Base-by-base conservation (phyloP, 2,113 vertebrate genomes). In the Formicarius rufipectus region DNA sequence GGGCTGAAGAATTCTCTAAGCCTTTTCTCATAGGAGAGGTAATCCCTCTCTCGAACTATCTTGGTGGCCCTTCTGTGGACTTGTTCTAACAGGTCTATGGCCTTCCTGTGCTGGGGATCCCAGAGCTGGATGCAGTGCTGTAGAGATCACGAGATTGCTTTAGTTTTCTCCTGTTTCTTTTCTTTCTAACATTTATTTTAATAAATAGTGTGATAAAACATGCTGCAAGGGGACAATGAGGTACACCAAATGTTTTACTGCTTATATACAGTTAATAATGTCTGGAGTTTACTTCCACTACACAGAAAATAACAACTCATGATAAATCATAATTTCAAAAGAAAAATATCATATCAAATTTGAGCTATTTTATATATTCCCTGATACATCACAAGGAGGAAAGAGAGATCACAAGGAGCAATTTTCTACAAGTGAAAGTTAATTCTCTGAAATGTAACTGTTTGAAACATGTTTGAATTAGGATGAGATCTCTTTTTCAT, bases 381-480 rank as follows among this genome's bases (percentile, higher is more conserved):
- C 12, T 81, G 66, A 63, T 37, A 87, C 7, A 92, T 28, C 35
- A 89, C 52, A 87, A 80, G 12, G 14, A 86, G 16, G 14, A 83
- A 81, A 88, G 50, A 52, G 11, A 88, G 13, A 87, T 63, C 69
- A 89, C 22, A 89, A 72, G 20, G 50, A 93, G 42, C 78, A 89
- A 78, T 4, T 3, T 67, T 53, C 50, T 67, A 4, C 31, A 62
- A 63, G 21, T n/a, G 49, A 81, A 90, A 44, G 23, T 75, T 92
- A 95, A 89, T 89, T 44, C 24, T 84, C 52, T 81, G 52, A 64
- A 86, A 75, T 4, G 8, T 87, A 52, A 84, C 33, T 77, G 39
- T 71, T 64, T 45, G 81, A 95, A 95, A 92, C 27, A 40, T 27
- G 35, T 67, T 92, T 77, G 84, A 97, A 71, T 80, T 86, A 93